These are phyloP conservation scores for Germaria angustata DNA, from an alignment of 2,888 invertebrate genomes.

Conservation along the genomic window DNA sequence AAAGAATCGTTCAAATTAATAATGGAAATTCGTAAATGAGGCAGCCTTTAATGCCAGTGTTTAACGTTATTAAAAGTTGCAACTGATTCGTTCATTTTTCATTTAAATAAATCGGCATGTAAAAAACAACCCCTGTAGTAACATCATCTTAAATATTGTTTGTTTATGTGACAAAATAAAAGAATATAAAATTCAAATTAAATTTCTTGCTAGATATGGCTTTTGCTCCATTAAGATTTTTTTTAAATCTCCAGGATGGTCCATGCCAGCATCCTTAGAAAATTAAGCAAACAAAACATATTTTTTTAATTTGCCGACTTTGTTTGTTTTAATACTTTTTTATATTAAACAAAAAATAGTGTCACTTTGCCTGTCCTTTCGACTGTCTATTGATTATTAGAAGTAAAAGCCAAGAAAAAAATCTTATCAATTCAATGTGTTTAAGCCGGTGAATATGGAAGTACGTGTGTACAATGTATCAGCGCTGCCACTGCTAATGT, in stretches of 20 bases:
- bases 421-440: conserved; percentile 46
- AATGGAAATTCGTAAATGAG: no score
- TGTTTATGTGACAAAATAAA: background rate
- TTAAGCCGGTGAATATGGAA: background rate
- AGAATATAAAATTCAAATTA: conserved; percentile 13
- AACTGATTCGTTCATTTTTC: no score
- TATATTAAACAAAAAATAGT: background rate
- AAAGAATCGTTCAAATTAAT: no score
- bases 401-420: conserved; percentile 11
- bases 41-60: no score
- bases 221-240: conserved; percentile 38
- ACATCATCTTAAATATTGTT: background rate
- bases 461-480: background rate
- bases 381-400: conserved; percentile 43
- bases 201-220: conserved; percentile 12
- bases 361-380: background rate
- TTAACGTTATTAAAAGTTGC: no score
- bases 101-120: no score
- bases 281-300: conserved; percentile 8
- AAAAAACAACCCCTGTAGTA: background rate
- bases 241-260: conserved; percentile 36
- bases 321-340: background rate
- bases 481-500: conserved; percentile 27
- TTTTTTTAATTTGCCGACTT: conserved; percentile 41
- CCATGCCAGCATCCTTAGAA: background rate